Percentiles rank a stretch among this genome's conserved stretches.
Evolutionary conservation across 2,113 vertebrate genomes (phyloP).

Genomic region (Megaceryle maxima): DNA sequence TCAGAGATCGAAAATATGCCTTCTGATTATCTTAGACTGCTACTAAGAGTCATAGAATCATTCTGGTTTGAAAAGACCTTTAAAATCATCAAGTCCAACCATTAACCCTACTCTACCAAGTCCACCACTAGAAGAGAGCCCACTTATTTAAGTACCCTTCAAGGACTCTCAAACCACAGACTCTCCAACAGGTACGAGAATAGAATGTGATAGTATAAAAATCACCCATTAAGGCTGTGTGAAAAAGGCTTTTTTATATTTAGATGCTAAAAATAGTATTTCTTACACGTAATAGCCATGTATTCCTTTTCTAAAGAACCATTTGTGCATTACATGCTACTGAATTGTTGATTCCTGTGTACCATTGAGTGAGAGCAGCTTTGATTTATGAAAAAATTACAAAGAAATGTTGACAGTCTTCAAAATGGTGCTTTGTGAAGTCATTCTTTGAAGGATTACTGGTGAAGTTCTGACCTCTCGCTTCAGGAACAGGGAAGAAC

Average conservation of each 20-base stretch:
- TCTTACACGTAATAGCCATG: not conserved
- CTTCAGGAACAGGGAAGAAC: not conserved
- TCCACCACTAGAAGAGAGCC: not conserved
- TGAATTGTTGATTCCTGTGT: not conserved
- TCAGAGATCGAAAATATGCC: not conserved
- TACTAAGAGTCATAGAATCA: not conserved
- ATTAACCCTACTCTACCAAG: too few relatives aligned
- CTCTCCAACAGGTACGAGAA: not conserved
- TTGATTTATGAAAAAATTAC: not conserved
- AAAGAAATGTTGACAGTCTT: not conserved
- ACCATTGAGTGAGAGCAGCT: not conserved
- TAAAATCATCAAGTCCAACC: too few relatives aligned
- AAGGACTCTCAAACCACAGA: not conserved
- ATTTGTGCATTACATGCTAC: not conserved
- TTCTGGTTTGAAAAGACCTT: too few relatives aligned
- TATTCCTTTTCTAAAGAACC: not conserved
- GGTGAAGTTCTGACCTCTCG: not conserved
- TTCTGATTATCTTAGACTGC: not conserved
- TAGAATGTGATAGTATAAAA: not conserved
- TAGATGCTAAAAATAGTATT: not conserved
- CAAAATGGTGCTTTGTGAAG: not conserved
- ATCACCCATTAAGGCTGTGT: not conserved
- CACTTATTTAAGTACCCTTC: not conserved
- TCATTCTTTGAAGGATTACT: not conserved
- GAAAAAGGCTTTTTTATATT: not conserved